Evolutionary conservation across 1,140 invertebrate species (phyloP), one percentile per base, ranked within the genome.

Genomic region (Chlorops oryzae): DNA sequence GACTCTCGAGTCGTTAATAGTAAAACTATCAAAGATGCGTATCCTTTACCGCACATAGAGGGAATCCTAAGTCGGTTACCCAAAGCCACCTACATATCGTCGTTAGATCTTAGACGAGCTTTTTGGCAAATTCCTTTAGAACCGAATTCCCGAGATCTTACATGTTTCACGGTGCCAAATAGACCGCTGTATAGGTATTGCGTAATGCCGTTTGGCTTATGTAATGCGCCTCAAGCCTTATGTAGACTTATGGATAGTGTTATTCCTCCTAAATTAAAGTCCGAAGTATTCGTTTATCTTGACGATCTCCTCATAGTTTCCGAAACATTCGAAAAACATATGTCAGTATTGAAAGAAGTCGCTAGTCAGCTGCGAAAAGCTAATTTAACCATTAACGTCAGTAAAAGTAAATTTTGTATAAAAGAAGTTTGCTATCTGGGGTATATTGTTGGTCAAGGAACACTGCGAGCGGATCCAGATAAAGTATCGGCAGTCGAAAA

Each of bases 361-460:
- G 41, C 43, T 13, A 21, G 38, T 5, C 54, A 59, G 23, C 53
- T 78, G 2, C 41, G 51, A 13, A 47, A 59, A 23, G 63, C 72
- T 9, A 62, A 65, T 18, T 51, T 80, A 5, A 77, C 73, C n/a
- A 59, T 78, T 2, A 76, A 75, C n/a, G 51, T 71, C 1, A 50
- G 60, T 44, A 77, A 76, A 59, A 73, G 63, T 34, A 47, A 70
- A 34, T 77, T 78, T 51, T 65, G 56, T 12, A 51, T 62, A 22
- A 52, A 37, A 7, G 50, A 65, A 21, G 20, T 52, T 3, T 10
- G 43, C 3, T 60, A 52, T 9, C 12, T 52, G 4, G 51, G 52
- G 0, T 62, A 50, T 23, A 20, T 51, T 4, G 24, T 54, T 5
- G 49, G 40, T 9, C 38, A 28, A 18, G 42, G 56, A 18, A 40